Evolutionary conservation across 2,113 vertebrate genomes (phyloP).

Genomic region (Takifugu bimaculatus): DNA sequence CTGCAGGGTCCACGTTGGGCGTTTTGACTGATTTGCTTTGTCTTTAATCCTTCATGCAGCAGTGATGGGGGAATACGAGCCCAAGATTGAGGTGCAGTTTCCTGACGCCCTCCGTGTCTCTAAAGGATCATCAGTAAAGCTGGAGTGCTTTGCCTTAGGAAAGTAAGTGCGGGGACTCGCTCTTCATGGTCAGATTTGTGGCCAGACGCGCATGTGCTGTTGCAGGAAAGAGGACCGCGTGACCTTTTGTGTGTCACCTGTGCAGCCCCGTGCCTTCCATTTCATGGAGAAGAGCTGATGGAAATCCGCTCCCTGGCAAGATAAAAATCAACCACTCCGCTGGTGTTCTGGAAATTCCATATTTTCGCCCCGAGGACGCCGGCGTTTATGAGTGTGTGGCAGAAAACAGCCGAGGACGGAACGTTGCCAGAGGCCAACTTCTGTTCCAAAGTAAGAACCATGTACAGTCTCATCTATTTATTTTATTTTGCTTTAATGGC

Average conservation of each 20-base stretch:
- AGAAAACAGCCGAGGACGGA: constrained; percentile 80
- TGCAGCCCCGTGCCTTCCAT: constrained; percentile 84
- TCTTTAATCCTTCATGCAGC: constrained; percentile 64
- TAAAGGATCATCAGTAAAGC: constrained; percentile 81
- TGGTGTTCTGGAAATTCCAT: constrained; percentile 84
- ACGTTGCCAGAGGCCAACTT: constrained; percentile 80
- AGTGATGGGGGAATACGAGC: constrained; percentile 90
- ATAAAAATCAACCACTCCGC: constrained; percentile 75
- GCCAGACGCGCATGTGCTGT: not conserved
- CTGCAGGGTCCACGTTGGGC: constrained; percentile 13
- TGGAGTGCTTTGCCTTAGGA: constrained; percentile 91
- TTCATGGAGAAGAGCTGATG: constrained; percentile 84
- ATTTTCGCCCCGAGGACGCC: constrained; percentile 84
- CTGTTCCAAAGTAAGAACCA: constrained; percentile 78
- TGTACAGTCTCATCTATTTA: not conserved
- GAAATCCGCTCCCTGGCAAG: constrained; percentile 79
- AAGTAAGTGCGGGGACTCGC: constrained; percentile 79
- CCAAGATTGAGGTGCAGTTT: constrained; percentile 88
- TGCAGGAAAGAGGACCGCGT: constrained; percentile 35
- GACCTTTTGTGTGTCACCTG: constrained; percentile 57
- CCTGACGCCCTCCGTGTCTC: constrained; percentile 76
- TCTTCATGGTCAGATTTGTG: not conserved
- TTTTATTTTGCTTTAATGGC: not conserved
- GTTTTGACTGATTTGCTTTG: constrained; percentile 31
- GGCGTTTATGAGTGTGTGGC: constrained; percentile 82